Evolutionary conservation across 2,888 invertebrate species (phyloP).

Genomic region (Laothoe populi): DNA sequence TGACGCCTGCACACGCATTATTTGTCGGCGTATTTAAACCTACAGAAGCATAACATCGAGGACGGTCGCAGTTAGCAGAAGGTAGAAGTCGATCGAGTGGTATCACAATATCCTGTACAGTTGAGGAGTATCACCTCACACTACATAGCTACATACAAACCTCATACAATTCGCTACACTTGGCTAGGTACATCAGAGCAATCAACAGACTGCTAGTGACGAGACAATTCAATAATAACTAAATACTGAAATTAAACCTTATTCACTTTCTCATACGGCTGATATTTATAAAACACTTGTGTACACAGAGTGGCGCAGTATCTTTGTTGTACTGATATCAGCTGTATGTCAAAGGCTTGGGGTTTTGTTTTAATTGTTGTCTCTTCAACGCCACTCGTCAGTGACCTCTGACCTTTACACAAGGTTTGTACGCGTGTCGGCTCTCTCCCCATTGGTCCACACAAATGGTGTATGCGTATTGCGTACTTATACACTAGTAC

Average conservation of each 20-base stretch:
- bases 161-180: slow-evolving; percentile 24
- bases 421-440: background rate
- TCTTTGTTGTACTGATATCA: background rate
- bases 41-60: slow-evolving; percentile 47
- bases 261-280: background rate
- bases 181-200: background rate
- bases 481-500: background rate
- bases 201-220: background rate
- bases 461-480: background rate
- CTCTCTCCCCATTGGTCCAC: slow-evolving; percentile 14
- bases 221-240: background rate
- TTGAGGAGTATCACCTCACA: slow-evolving; percentile 10
- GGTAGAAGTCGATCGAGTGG: slow-evolving; percentile 41
- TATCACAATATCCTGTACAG: slow-evolving; percentile 32
- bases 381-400: background rate
- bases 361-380: background rate
- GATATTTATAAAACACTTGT: background rate
- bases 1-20: background rate
- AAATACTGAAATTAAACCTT: background rate
- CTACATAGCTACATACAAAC: slow-evolving; percentile 27
- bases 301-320: background rate
- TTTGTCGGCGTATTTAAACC: slow-evolving; percentile 6
- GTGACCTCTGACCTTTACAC: background rate
- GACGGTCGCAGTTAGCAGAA: slow-evolving; percentile 57
- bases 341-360: background rate